Conservation (phyloP, 2,113 vertebrate genomes). For the Entomyzon cyanotis region DNA sequence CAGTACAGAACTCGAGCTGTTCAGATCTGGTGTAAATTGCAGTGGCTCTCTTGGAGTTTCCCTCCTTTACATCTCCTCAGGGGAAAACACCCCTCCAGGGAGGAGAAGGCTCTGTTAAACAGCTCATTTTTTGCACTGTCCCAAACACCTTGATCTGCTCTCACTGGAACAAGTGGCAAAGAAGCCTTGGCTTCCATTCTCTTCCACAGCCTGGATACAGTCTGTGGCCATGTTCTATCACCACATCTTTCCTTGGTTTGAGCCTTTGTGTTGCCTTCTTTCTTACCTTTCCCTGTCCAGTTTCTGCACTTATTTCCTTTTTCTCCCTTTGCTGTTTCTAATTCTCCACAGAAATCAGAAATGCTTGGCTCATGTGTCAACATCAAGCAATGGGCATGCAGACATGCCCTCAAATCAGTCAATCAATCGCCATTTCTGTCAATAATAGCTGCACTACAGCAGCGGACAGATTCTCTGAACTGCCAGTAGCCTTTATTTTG, state of each 20-base stretch:
- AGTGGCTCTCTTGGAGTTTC: background rate
- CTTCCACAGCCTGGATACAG: background rate
- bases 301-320: background rate
- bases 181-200: background rate
- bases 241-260: background rate
- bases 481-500: background rate
- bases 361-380: background rate
- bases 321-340: background rate
- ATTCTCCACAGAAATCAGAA: background rate
- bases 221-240: fast-evolving
- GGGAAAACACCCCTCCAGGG: background rate
- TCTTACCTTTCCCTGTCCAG: background rate
- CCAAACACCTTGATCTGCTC: background rate
- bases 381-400: background rate
- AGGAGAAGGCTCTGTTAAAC: background rate
- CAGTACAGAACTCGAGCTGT: background rate
- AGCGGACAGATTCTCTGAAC: background rate
- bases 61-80: background rate
- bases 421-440: background rate
- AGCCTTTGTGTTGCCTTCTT: background rate
- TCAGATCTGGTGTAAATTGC: background rate
- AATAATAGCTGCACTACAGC: background rate
- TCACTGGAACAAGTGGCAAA: background rate
- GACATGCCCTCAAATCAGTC: background rate
- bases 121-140: background rate